Evolutionary conservation across 2,888 invertebrate species (phyloP), one percentile per base, ranked within the genome.

Genomic region (Vesta saturnalis): DNA sequence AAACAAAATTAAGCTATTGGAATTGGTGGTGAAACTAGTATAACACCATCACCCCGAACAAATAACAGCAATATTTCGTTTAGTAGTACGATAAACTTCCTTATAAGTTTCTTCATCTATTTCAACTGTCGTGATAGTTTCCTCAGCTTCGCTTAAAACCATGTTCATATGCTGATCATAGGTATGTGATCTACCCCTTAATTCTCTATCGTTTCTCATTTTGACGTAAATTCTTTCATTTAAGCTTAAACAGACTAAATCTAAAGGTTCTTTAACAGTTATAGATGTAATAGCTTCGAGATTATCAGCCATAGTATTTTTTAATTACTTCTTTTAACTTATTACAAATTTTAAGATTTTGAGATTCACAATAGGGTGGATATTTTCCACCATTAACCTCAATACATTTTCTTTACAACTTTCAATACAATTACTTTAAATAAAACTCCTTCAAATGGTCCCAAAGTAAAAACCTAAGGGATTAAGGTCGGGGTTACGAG

Each of bases 91-190:
- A 83, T 99, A 99, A 1, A 99, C 96, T 87, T 99, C 99, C 86
- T 99, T 99, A 82, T 97, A 99, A 0, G 99, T 97, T 87, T 97
- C 97, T 83, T 97, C 97, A 83, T 97, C 97, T 76, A 97, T 96
- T 88, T 97, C 96, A 23, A 98, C 94, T 6, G 97, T 96, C n/a
- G 98, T 99, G 14, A 99, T 96, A 0, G 95, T 96, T 86, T 98
- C 98, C 85, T 98, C 98, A 0, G 97, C 97, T 85, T 99, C 98
- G 30, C 97, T 96, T 46, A 99, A 86, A 0, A 99, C 96, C 97
- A 99, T 99, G 82, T 99, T 99, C 79, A 99, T 89, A 87, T 99
- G 99, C 83, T 99, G 99, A 86, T 99, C 99, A 84, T 97, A 99
- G 0, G 99, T 98, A 85, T 99, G 97, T 62, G 99, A 86, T 79